phyloP scores from a whole-genome alignment of 2,797 vertebrate species.

The Tenualosa thibaudeaui region DNA sequence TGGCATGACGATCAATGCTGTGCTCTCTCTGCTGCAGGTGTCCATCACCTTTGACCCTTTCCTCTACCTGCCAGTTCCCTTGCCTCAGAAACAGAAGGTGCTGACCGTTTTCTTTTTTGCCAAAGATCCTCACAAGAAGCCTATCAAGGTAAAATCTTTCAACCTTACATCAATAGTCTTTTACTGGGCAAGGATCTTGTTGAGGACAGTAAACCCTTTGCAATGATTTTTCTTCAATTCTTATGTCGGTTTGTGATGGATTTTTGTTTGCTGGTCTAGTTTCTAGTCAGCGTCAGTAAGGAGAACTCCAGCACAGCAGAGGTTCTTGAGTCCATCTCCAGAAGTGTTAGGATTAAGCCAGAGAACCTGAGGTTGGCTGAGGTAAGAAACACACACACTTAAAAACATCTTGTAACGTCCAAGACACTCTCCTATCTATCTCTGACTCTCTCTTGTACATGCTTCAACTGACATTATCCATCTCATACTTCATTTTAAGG shows the following conservation, averaged over 20 bases:
- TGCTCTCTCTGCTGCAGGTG: constrained; percentile 73
- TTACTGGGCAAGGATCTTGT: neutral
- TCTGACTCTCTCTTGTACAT: too few species aligned
- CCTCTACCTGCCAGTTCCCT: constrained; percentile 93
- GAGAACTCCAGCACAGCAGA: constrained; percentile 92
- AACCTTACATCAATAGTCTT: neutral
- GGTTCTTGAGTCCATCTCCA: constrained; percentile 90
- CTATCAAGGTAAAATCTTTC: constrained; percentile 83
- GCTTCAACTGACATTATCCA: too few species aligned
- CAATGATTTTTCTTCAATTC: neutral
- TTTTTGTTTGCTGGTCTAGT: constrained; percentile 68
- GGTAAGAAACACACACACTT: constrained; percentile 66
- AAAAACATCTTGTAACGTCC: too few species aligned
- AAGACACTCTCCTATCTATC: too few species aligned
- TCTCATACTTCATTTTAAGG: too few species aligned
- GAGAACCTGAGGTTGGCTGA: constrained; percentile 91
- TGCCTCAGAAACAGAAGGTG: constrained; percentile 98
- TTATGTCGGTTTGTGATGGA: neutral
- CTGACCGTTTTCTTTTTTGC: constrained; percentile 94
- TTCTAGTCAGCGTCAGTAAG: constrained; percentile 96
- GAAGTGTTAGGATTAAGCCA: constrained; percentile 85
- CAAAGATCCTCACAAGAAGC: constrained; percentile 96
- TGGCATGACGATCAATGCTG: neutral
- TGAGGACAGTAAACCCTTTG: neutral
- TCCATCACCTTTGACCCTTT: constrained; percentile 99